These are phyloP conservation scores for Caenorhabditis remanei DNA, from an alignment of 1,140 invertebrate species.

Conservation along the genomic window DNA sequence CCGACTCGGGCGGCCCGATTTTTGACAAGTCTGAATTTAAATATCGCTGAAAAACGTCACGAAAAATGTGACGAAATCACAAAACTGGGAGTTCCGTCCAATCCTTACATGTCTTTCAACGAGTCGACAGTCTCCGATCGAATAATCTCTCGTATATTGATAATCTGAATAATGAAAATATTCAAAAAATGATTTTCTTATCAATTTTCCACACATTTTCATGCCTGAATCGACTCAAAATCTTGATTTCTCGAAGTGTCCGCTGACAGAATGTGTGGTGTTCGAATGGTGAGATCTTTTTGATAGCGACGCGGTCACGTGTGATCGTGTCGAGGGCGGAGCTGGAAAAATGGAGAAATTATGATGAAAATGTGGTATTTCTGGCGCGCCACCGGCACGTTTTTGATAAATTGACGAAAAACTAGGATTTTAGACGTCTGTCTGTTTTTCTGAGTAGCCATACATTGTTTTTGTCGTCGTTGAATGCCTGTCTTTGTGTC, in stretches of 20 bases:
- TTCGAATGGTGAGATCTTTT: constrained; percentile 99
- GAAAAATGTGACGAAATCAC: too few species aligned
- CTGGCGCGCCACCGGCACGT: too few species aligned
- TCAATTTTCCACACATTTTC: constrained; percentile 88
- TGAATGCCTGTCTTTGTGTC: too few species aligned
- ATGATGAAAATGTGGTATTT: too few species aligned
- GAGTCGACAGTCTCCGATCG: constrained; percentile 92
- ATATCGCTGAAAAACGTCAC: too few species aligned
- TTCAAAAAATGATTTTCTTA: neutral
- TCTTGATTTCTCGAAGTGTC: constrained; percentile 98
- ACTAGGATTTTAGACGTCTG: too few species aligned
- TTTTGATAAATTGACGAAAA: too few species aligned
- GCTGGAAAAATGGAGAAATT: constrained; percentile 77
- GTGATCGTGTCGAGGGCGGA: constrained; percentile 88
- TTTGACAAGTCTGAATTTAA: too few species aligned
- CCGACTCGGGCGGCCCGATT: too few species aligned
- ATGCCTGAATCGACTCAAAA: constrained; percentile 98
- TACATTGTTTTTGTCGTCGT: too few species aligned
- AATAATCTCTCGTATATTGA: constrained; percentile 98
- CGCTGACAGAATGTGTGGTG: constrained; percentile 99
- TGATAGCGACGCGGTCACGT: constrained; percentile 95
- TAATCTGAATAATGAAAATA: constrained; percentile 85
- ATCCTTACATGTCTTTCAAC: constrained; percentile 93
- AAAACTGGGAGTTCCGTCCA: neutral
- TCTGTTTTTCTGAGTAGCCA: too few species aligned